Conservation (phyloP, 2,113 vertebrate species). For the Sylvilagus bachmani region DNA sequence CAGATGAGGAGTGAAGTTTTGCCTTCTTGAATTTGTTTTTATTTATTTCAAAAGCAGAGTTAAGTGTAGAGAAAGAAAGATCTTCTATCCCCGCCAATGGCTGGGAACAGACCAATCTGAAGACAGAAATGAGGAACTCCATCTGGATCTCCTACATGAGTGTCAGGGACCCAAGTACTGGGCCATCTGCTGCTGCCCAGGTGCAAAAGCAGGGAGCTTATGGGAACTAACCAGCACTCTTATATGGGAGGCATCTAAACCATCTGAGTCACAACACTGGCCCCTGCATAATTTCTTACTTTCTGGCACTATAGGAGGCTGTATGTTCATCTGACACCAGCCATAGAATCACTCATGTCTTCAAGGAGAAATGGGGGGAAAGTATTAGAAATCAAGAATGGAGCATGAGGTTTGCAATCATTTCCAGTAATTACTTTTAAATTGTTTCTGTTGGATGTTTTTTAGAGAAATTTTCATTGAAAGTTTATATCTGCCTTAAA, state of each 20-base stretch:
- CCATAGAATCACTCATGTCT: background rate
- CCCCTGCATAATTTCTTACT: background rate
- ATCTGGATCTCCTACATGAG: no score
- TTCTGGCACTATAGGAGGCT: background rate
- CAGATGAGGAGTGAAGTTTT: background rate
- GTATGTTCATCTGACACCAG: background rate
- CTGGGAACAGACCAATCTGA: no score
- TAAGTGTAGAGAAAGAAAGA: no score
- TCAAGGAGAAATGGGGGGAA: background rate
- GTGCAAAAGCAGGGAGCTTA: no score
- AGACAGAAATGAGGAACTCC: no score
- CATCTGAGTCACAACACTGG: no score
- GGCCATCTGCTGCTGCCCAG: no score
- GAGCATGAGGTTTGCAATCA: background rate
- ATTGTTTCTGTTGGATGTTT: background rate
- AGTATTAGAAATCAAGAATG: background rate
- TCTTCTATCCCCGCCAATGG: no score
- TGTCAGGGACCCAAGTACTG: no score
- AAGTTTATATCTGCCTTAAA: background rate
- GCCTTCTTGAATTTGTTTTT: background rate
- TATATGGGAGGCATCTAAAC: no score
- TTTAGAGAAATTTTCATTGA: background rate
- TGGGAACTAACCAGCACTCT: no score
- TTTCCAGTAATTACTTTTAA: background rate
- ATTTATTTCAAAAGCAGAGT: no score